Evolutionary conservation across 2,113 vertebrate species (phyloP).

Genomic region (Puffinus mauretanicus): DNA sequence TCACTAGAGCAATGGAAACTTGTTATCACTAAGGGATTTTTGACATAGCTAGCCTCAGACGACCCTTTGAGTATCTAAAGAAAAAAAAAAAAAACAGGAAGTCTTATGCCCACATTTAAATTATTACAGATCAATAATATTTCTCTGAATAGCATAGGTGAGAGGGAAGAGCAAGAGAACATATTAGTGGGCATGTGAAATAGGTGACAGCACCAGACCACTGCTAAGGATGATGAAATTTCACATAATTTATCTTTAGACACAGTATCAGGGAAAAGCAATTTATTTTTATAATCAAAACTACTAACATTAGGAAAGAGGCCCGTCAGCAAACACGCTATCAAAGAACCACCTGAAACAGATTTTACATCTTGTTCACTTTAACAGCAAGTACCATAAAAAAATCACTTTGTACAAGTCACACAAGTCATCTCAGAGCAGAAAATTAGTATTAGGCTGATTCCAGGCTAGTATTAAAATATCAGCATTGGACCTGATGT

Average conservation of each 20-base stretch:
- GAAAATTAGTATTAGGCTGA: background rate
- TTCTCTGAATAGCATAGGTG: background rate
- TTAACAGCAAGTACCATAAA: background rate
- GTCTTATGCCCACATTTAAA: background rate
- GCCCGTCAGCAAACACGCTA: background rate
- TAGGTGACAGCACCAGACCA: background rate
- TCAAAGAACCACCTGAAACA: background rate
- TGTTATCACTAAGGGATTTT: conserved; percentile 29
- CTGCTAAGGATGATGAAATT: background rate
- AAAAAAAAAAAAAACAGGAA: background rate
- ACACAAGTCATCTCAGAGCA: background rate
- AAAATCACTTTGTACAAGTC: background rate
- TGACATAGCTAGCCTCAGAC: conserved; percentile 10
- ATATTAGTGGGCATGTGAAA: background rate
- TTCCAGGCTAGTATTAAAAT: background rate
- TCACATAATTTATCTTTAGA: background rate
- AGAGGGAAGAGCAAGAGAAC: background rate
- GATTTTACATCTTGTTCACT: background rate
- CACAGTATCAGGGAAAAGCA: background rate
- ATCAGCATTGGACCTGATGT: background rate
- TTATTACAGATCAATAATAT: background rate
- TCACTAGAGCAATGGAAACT: conserved; percentile 24
- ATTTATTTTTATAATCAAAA: background rate
- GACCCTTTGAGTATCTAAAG: background rate
- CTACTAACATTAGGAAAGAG: background rate